phyloP scores from a whole-genome alignment of 2,888 invertebrate genomes.

The Tenthredo mesomela region DNA sequence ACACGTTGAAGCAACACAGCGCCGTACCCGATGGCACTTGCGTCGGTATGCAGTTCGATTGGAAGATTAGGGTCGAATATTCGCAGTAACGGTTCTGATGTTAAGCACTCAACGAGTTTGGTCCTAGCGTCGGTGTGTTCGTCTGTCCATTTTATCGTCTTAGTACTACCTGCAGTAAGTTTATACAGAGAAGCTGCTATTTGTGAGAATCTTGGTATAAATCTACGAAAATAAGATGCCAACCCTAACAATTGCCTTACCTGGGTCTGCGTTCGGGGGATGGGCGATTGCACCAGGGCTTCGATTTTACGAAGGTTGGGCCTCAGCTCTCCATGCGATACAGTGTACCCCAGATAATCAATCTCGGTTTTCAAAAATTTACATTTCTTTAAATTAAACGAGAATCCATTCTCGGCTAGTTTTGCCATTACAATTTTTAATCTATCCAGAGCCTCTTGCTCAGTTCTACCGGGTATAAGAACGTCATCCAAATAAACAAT shows the following conservation, averaged over 20 bases:
- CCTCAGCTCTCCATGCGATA: too few species aligned
- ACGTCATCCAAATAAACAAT: too few species aligned
- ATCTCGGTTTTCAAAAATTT: too few species aligned
- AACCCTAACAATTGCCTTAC: conserved; percentile 55
- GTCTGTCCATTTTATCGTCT: background rate
- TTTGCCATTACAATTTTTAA: too few species aligned
- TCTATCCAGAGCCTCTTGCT: too few species aligned
- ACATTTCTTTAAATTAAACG: too few species aligned
- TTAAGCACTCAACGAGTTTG: conserved; percentile 8
- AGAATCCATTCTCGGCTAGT: too few species aligned
- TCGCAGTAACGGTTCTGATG: conserved; percentile 36
- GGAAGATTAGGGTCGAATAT: background rate
- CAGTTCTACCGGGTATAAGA: too few species aligned
- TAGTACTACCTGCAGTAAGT: conserved; percentile 21
- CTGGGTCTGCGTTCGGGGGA: conserved; percentile 51
- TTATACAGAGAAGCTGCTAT: conserved; percentile 10
- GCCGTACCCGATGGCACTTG: too few species aligned
- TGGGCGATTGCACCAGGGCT: conserved; percentile 55
- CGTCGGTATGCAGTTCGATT: background rate
- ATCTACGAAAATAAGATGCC: conserved; percentile 56
- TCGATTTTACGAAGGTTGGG: conserved; percentile 53
- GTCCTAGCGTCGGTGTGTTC: background rate
- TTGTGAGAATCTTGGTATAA: conserved; percentile 52
- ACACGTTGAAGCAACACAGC: too few species aligned
- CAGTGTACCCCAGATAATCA: too few species aligned